These are phyloP conservation scores for Orientallactaga sibirica DNA, from an alignment of 2,797 vertebrate species.

Conservation along the genomic window DNA sequence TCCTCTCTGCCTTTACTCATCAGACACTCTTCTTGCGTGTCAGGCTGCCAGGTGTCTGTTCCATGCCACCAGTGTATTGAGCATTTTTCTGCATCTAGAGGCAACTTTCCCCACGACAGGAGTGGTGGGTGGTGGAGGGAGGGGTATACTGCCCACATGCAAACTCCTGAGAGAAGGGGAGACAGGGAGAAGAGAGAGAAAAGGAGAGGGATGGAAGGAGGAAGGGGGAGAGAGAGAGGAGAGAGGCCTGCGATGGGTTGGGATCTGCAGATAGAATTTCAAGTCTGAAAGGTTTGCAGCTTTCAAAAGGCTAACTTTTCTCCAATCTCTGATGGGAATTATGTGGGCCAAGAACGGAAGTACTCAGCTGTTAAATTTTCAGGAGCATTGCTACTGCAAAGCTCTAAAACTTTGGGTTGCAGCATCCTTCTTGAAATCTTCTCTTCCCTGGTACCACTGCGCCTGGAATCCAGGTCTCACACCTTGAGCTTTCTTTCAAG, in stretches of 20 bases:
- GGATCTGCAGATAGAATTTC: not conserved
- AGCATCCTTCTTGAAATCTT: not conserved
- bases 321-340: not conserved
- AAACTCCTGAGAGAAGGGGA: accelerated
- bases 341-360: not conserved
- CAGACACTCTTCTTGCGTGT: not conserved
- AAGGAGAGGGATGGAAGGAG: accelerated
- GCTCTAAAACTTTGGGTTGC: not conserved
- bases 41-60: not conserved
- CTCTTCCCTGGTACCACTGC: not conserved
- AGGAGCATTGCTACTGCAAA: not conserved
- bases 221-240: not conserved
- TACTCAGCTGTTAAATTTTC: not conserved
- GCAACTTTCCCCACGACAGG: not conserved
- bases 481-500: not conserved
- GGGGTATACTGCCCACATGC: not conserved
- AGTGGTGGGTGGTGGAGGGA: too few relatives aligned
- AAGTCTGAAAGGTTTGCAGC: slow-evolving; percentile 5
- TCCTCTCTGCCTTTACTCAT: not conserved
- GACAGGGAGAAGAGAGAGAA: not conserved
- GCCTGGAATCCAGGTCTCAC: not conserved
- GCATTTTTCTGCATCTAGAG: not conserved
- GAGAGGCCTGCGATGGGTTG: not conserved
- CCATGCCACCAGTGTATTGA: not conserved
- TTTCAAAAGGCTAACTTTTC: not conserved